Conservation (phyloP, 2,113 vertebrate genomes). For the Capricornis sumatraensis region DNA sequence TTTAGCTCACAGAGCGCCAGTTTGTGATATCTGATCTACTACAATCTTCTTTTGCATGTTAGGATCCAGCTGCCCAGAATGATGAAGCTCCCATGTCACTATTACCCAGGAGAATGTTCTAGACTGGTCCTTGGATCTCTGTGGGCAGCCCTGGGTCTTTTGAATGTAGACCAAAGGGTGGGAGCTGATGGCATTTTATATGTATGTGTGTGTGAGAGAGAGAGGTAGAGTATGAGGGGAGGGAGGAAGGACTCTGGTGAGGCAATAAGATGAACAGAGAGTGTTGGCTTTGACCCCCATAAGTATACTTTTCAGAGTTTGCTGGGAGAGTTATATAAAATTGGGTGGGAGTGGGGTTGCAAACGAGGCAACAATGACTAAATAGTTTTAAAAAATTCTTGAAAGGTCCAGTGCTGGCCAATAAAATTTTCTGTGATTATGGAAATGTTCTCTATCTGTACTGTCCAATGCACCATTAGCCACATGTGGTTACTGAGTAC, state of each 20-base stretch:
- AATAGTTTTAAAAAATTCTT: neutral
- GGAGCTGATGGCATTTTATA: neutral
- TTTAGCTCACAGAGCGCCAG: neutral
- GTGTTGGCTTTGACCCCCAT: neutral
- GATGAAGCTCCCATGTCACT: neutral
- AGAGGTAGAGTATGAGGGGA: neutral
- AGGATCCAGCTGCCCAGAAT: neutral
- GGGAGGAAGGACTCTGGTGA: neutral
- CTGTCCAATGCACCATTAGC: neutral
- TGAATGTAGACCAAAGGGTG: neutral
- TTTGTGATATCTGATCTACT: neutral
- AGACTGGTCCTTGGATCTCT: neutral
- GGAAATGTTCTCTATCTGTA: neutral
- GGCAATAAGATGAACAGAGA: neutral
- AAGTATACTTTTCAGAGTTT: neutral
- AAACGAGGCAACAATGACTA: neutral
- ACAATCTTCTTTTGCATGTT: neutral
- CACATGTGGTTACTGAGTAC: neutral
- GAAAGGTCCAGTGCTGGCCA: neutral
- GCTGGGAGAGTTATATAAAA: neutral
- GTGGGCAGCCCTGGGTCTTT: neutral
- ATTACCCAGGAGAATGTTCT: neutral
- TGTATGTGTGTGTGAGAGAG: neutral
- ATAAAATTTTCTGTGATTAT: neutral
- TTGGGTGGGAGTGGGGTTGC: too few relatives aligned